These are phyloP conservation scores for Drosophila neutralis DNA, from an alignment of 2,888 invertebrate genomes.

Conservation along the genomic window DNA sequence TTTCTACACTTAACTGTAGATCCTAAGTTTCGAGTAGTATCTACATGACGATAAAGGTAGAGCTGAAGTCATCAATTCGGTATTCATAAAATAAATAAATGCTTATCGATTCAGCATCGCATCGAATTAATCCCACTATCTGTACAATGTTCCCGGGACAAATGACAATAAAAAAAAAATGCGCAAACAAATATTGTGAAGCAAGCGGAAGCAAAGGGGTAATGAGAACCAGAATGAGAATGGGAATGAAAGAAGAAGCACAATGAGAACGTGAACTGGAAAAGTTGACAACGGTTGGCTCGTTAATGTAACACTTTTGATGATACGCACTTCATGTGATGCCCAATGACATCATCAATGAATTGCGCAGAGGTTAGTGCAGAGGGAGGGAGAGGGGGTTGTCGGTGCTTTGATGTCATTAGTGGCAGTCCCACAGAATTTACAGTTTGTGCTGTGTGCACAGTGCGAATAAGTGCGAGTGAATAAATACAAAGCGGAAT, in stretches of 20 bases:
- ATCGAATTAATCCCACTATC: slow-evolving; percentile 6
- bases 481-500: background rate
- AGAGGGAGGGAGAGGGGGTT: background rate
- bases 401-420: slow-evolving; percentile 55
- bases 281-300: slow-evolving; percentile 22
- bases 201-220: background rate
- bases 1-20: background rate
- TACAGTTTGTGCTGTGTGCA: slow-evolving; percentile 41
- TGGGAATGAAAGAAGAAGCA: background rate
- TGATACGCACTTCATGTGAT: slow-evolving; percentile 50
- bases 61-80: slow-evolving; percentile 2
- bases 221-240: too few relatives aligned
- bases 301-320: slow-evolving; percentile 42
- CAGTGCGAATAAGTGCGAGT: slow-evolving; percentile 21
- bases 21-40: background rate
- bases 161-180: slow-evolving; percentile 12
- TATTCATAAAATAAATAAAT: slow-evolving; percentile 26
- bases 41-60: background rate
- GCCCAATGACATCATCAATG: slow-evolving; percentile 56
- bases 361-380: background rate
- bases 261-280: slow-evolving; percentile 3
- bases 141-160: background rate
- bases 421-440: slow-evolving; percentile 37
- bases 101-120: slow-evolving; percentile 32
- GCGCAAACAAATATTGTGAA: background rate